Conservation (phyloP, 2,113 vertebrate species). For the Oxygymnocypris stewartii region DNA sequence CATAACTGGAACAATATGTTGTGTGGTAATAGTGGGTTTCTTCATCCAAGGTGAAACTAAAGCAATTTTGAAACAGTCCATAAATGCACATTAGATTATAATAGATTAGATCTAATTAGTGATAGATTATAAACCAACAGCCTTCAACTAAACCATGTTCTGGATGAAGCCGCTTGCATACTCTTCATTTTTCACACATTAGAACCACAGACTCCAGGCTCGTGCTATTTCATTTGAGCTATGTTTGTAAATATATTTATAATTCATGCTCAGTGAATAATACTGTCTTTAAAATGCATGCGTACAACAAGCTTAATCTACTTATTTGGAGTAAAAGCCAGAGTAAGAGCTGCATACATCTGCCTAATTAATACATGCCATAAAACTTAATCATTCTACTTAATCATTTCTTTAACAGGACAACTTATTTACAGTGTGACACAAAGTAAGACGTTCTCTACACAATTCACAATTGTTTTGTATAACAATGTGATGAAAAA, state of each 20-base stretch:
- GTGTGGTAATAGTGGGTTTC: background rate
- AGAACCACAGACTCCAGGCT: background rate
- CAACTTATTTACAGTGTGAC: background rate
- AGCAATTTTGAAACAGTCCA: conserved; percentile 12
- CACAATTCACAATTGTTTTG: background rate
- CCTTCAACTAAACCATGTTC: conserved; percentile 18
- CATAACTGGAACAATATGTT: background rate
- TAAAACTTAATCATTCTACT: background rate
- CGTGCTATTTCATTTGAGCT: background rate
- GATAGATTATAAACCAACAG: conserved; percentile 8
- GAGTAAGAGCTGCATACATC: background rate
- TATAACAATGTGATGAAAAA: background rate
- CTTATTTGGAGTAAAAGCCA: background rate
- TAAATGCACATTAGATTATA: conserved; percentile 8
- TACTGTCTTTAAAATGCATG: background rate
- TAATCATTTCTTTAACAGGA: conserved; percentile 2
- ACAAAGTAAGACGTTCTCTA: background rate
- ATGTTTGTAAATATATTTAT: conserved; percentile 3
- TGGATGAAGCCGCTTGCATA: background rate
- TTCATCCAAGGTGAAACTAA: background rate
- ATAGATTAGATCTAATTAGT: background rate
- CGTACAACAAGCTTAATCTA: background rate
- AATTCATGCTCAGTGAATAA: conserved; percentile 11
- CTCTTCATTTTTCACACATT: background rate
- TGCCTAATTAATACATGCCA: background rate